Base-by-base conservation (phyloP, 1,140 invertebrate genomes). In the Acromyrmex charruanus region DNA sequence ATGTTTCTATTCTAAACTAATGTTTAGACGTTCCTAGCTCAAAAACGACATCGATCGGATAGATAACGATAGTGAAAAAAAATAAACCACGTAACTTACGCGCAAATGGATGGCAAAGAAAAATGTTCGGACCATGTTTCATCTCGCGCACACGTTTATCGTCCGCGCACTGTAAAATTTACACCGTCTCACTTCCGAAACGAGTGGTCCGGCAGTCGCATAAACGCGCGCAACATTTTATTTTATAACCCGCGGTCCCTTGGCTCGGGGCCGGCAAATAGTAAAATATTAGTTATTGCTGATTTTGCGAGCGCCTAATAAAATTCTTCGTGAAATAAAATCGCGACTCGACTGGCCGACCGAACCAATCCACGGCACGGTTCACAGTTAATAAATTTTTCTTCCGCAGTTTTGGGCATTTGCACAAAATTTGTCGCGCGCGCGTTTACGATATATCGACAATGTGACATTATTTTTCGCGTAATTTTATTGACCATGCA, bases 361-460 rank as follows among this genome's bases (percentile, higher is more conserved):
- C 85, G 58, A 39, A n/a, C 53, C 74, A 53, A 71, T 58, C 25
- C 68, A 21, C 72, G 85, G n/a, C 66, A 59, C 71, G 86, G 90
- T 93, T 93, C 93, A 89, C 91, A 93, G 93, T 93, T 94, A 93
- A 94, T 94, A 93, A 94, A 94, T 91, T 92, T 90, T 91, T 92
- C 89, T 85, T 87, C 63, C 82, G 77, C 75, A 75, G 75, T 88
- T 90, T 91, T 91, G 82, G 53, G 66, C 77, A 58, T 81, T 89
- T 59, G 89, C 59, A 82, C 91, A 77, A 91, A 92, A 91, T 91
- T 87, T 85, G 71, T 90, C 77, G 65, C 35, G 7, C 31, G 31
- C 31, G 10, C 35, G 84, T 89, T 89, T 88, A 86, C 90, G 87
- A 90, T 91, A 91, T 90, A 90, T 81, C 55, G 84, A 53, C 81